These are phyloP conservation scores for Platycercus adscitus DNA, from an alignment of 2,113 vertebrate species.

Conservation along the genomic window DNA sequence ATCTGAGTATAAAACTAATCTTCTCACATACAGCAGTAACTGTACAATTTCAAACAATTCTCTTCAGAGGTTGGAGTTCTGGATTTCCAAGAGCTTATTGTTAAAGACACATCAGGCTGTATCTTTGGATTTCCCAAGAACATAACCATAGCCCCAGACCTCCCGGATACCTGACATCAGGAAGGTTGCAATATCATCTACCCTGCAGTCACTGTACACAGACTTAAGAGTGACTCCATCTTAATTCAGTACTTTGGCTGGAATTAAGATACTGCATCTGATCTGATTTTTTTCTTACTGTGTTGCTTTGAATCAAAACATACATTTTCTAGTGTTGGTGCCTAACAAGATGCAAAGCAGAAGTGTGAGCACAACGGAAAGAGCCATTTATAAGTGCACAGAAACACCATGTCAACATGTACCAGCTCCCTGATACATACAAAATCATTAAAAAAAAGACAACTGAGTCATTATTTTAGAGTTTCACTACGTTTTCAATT, in stretches of 20 bases:
- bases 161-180: background rate
- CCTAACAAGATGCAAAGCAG: constrained; percentile 6
- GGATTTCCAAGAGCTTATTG: background rate
- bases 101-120: background rate
- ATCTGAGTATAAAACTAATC: background rate
- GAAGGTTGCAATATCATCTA: background rate
- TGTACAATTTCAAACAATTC: rapidly evolving
- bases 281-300: background rate
- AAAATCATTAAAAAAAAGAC: background rate
- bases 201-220: background rate
- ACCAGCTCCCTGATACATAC: background rate
- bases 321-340: constrained; percentile 4
- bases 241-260: background rate
- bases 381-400: background rate
- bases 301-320: constrained; percentile 29
- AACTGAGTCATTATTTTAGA: background rate
- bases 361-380: constrained; percentile 13
- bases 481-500: background rate
- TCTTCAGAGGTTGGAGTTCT: background rate
- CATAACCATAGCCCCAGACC: background rate
- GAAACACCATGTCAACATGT: background rate
- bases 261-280: background rate
- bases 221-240: background rate
- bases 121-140: background rate
- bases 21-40: background rate